Evolutionary conservation across 1,140 invertebrate species (phyloP), one percentile per base, ranked within the genome.

Genomic region (Hestina assimilis): DNA sequence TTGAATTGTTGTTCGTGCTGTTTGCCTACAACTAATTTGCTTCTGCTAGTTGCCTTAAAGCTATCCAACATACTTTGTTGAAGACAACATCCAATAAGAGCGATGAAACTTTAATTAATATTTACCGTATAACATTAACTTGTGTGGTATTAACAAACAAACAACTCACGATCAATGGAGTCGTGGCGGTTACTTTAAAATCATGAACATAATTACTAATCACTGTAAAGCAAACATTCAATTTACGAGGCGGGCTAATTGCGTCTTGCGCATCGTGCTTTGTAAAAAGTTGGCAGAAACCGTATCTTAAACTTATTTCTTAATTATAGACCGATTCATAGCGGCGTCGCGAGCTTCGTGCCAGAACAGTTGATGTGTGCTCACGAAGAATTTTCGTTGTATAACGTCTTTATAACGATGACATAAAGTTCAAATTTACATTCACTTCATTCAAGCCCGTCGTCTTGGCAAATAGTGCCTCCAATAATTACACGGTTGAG

Each of bases 191-290:
- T 62, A 57, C 43, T 70, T 72, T 66, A 87, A 87, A 83, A 83
- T 78, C 68, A 62, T 69, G 59, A 77, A 76, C 66, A 83, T 86
- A 85, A 87, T 87, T 84, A 79, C 84, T 84, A 84, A 86, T 86
- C 83, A 80, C 82, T 86, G 79, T 82, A 84, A 84, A 87, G 83
- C 83, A 86, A 87, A 87, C 83, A 87, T 87, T 87, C 84, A 87
- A 87, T 87, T 86, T 88, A 83, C 75, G 75, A 83, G 81, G 81
- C 83, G 74, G 80, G 77, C 79, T 87, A 87, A 87, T 87, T 86
- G 84, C 80, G 72, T 65, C 66, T 71, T 72, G 72, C 69, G 69
- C 72, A 75, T 79, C 72, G 75, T 59, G 76, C 74, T 79, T 79
- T 77, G 78, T 83, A 88, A 85, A 84, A 85, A 86, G 69, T 75